Percentiles rank a stretch among this genome's conserved stretches.
phyloP scores from a whole-genome alignment of 2,888 invertebrate genomes.

The Drosophila mercatorum region DNA sequence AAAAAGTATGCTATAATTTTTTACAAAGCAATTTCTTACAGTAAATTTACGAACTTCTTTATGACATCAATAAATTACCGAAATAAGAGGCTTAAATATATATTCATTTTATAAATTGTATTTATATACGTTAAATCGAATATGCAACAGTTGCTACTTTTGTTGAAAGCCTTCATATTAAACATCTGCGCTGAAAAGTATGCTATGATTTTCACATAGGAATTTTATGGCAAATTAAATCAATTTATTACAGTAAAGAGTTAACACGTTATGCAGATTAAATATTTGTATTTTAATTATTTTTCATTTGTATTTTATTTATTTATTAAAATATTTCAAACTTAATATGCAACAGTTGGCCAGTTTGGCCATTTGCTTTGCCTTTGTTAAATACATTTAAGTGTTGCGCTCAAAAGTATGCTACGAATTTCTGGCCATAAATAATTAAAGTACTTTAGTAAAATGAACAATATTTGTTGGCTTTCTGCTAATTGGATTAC shows the following conservation, averaged over 20 bases:
- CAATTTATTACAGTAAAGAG: background rate
- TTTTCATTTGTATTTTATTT: background rate
- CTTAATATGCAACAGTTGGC: background rate
- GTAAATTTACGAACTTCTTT: no score
- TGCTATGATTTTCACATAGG: background rate
- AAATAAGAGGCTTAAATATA: background rate
- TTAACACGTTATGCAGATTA: background rate
- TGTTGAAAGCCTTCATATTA: background rate
- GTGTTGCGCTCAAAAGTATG: slow-evolving; percentile 3
- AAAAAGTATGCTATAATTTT: no score
- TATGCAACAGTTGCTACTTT: background rate
- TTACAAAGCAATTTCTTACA: no score
- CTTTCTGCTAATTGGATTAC: background rate
- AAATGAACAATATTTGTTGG: background rate
- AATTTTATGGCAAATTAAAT: background rate
- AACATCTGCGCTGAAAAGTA: background rate
- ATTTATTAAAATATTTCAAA: background rate
- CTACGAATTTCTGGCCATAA: background rate
- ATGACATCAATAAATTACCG: background rate
- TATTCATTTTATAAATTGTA: background rate
- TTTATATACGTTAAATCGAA: background rate
- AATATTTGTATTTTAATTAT: background rate
- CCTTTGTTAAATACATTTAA: background rate
- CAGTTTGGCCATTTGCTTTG: background rate
- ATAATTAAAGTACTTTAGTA: background rate